A percentile compares a stretch with the other conserved stretches of the same genome.
Conservation (phyloP, 2,113 vertebrate genomes). For the Neotragus moschatus region DNA sequence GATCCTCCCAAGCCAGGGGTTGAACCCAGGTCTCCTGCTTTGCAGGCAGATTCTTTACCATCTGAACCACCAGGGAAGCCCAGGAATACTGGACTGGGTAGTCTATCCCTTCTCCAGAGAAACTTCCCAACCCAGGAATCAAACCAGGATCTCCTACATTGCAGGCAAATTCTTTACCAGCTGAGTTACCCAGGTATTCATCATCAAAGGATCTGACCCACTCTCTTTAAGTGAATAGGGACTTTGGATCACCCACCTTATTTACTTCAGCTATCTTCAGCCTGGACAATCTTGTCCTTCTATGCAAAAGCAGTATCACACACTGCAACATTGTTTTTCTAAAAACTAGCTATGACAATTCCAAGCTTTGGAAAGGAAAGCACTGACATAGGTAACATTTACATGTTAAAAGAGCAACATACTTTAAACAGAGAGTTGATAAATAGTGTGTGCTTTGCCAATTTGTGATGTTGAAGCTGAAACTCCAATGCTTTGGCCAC, state of each 20-base stretch:
- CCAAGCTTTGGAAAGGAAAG: neutral
- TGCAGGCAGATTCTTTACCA: neutral
- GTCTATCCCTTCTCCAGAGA: neutral
- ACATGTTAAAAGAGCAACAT: neutral
- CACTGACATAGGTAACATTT: neutral
- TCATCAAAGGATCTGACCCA: neutral
- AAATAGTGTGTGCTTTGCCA: neutral
- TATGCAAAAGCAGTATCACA: neutral
- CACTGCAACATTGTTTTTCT: neutral
- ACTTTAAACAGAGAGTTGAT: neutral
- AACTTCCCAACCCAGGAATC: neutral
- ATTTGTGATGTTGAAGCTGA: neutral
- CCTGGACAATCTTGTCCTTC: neutral
- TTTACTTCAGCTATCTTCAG: neutral
- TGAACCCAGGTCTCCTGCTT: neutral
- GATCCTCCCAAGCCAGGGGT: neutral
- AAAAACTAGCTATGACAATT: neutral
- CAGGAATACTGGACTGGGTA: neutral
- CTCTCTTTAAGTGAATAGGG: neutral
- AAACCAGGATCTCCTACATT: neutral
- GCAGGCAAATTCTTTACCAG: neutral
- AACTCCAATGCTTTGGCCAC: neutral
- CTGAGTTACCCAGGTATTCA: neutral
- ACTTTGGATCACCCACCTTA: neutral
- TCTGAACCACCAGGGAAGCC: neutral